Conservation (phyloP, 2,113 vertebrate species). For the Xyrauchen texanus region DNA sequence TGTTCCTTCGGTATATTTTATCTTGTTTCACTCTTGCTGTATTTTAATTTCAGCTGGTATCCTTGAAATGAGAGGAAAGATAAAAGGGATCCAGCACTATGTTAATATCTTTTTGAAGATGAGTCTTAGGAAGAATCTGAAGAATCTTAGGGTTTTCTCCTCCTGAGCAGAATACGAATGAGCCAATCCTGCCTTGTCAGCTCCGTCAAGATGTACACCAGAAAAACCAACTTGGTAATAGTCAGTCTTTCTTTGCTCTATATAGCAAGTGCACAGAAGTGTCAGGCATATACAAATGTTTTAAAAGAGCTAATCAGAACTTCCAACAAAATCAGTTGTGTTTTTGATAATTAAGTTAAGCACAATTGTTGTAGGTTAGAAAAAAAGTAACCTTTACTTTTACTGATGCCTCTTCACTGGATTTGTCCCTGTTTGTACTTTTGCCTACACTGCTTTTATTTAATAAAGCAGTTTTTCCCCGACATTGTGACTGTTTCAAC, state of each 20-base stretch:
- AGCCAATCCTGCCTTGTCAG: slow-evolving; percentile 67
- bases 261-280: slow-evolving; percentile 25
- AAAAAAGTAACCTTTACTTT: too few species aligned
- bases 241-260: background rate
- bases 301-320: too few species aligned
- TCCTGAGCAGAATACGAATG: slow-evolving; percentile 60
- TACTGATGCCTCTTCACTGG: too few species aligned
- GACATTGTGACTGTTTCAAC: too few species aligned
- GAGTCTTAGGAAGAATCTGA: slow-evolving; percentile 66
- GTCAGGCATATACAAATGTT: too few species aligned
- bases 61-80: slow-evolving; percentile 67
- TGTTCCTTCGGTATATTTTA: slow-evolving; percentile 56
- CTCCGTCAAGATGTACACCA: slow-evolving; percentile 27
- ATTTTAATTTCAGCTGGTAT: slow-evolving; percentile 68
- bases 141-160: slow-evolving; percentile 64
- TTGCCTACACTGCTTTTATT: too few species aligned
- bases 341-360: too few species aligned
- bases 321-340: too few species aligned
- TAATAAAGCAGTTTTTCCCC: too few species aligned
- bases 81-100: slow-evolving; percentile 67
- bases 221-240: background rate
- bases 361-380: too few species aligned
- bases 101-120: slow-evolving; percentile 77
- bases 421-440: too few species aligned
- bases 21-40: slow-evolving; percentile 56